Percentiles rank a stretch among this genome's conserved stretches.
Evolutionary conservation across 2,797 vertebrate species (phyloP).

Genomic region (Micrastur ruficollis): DNA sequence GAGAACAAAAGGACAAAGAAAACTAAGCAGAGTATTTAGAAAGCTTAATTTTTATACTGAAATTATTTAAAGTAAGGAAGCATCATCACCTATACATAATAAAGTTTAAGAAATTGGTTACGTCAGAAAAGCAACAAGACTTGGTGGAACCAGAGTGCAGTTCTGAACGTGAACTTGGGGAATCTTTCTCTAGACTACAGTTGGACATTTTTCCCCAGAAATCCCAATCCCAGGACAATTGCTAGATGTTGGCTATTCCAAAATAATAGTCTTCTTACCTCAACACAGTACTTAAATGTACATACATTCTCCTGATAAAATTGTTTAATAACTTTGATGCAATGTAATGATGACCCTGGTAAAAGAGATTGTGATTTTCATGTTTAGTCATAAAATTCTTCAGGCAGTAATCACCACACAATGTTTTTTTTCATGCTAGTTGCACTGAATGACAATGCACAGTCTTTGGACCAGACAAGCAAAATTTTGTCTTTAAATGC

Average conservation of each 20-base stretch:
- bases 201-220: background rate
- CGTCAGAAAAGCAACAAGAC: background rate
- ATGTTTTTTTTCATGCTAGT: background rate
- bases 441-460: background rate
- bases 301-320: background rate
- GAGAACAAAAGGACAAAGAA: background rate
- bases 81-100: background rate
- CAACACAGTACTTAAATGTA: background rate
- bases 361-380: background rate
- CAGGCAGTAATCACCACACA: background rate
- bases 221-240: background rate
- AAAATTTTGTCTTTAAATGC: background rate
- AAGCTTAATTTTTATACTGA: background rate
- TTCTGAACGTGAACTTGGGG: background rate
- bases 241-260: background rate
- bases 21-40: background rate
- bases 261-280: background rate
- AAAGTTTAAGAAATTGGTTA: background rate
- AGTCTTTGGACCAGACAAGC: background rate
- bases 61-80: background rate
- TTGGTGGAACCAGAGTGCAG: background rate
- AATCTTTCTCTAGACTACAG: background rate
- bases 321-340: background rate
- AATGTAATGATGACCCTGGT: background rate
- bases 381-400: background rate